These are phyloP conservation scores for Oenanthe melanoleuca DNA, from an alignment of 2,113 vertebrate species.

Conservation along the genomic window DNA sequence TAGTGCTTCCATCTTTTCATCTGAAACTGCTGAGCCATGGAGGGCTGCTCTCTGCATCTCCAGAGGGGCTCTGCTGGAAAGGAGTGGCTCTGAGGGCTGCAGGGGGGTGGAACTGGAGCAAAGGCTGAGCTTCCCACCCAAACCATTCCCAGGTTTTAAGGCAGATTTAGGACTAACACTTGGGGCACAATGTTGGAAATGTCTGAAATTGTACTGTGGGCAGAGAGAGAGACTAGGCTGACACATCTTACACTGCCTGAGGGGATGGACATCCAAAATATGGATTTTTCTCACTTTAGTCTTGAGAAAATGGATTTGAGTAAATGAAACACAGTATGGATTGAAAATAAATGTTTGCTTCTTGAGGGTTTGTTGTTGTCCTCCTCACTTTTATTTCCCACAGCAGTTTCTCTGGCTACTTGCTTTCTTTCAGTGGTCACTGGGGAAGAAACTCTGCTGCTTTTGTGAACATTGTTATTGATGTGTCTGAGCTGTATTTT, in stretches of 20 bases:
- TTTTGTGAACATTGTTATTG: background rate
- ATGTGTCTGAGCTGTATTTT: background rate
- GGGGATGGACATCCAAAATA: background rate
- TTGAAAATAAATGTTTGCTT: background rate
- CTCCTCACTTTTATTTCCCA: background rate
- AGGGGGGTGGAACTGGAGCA: background rate
- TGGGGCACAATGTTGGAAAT: background rate
- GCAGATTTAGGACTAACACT: rapidly evolving
- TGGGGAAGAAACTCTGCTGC: background rate
- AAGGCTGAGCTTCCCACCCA: background rate
- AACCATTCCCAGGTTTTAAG: background rate
- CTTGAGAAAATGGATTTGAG: background rate
- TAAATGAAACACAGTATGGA: background rate
- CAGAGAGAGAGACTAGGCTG: no score
- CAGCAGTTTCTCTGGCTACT: background rate
- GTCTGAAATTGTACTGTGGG: rapidly evolving
- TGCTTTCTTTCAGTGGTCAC: background rate
- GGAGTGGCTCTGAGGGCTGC: background rate
- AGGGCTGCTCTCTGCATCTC: background rate
- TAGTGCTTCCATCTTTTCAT: background rate
- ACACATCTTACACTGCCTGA: background rate
- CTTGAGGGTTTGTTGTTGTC: background rate
- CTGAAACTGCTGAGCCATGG: background rate
- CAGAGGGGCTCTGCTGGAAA: background rate
- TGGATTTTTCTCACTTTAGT: rapidly evolving